A percentile compares a stretch with the other conserved stretches of the same genome.
Evolutionary conservation across 2,888 invertebrate species (phyloP).

Genomic region (Nomada hirtipes): DNA sequence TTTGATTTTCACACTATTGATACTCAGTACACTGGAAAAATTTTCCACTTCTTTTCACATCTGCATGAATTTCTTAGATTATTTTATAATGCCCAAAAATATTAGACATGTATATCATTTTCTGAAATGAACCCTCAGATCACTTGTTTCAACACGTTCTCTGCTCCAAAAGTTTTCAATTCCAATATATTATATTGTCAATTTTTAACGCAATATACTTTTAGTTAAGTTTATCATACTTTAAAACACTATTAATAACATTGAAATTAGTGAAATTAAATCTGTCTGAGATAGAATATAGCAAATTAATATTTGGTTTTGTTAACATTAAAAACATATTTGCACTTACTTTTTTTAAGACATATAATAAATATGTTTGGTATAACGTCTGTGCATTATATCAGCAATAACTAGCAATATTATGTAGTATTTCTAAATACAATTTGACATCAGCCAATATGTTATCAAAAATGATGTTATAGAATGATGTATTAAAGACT

Average conservation of each 20-base stretch:
- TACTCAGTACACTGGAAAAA: slow-evolving; percentile 20
- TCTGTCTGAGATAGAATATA: neutral
- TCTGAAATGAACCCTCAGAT: no score
- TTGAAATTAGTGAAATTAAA: neutral
- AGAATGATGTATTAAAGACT: neutral
- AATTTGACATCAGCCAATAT: neutral
- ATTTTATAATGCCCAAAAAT: slow-evolving; percentile 21
- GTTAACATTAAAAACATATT: neutral
- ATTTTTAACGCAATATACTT: neutral
- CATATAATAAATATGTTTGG: neutral
- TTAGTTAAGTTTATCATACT: neutral
- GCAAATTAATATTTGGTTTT: neutral
- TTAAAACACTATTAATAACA: neutral
- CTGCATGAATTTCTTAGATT: slow-evolving; percentile 7
- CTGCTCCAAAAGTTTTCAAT: neutral
- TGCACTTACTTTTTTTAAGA: neutral
- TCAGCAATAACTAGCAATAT: neutral
- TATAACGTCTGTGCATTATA: neutral
- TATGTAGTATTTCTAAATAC: neutral
- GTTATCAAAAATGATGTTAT: neutral
- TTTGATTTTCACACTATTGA: slow-evolving; percentile 35
- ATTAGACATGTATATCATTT: neutral
- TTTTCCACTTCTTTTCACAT: neutral
- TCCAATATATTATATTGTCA: neutral
- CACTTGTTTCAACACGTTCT: neutral